phyloP scores from a whole-genome alignment of 1,140 invertebrate genomes.

The Drosophila subobscura region DNA sequence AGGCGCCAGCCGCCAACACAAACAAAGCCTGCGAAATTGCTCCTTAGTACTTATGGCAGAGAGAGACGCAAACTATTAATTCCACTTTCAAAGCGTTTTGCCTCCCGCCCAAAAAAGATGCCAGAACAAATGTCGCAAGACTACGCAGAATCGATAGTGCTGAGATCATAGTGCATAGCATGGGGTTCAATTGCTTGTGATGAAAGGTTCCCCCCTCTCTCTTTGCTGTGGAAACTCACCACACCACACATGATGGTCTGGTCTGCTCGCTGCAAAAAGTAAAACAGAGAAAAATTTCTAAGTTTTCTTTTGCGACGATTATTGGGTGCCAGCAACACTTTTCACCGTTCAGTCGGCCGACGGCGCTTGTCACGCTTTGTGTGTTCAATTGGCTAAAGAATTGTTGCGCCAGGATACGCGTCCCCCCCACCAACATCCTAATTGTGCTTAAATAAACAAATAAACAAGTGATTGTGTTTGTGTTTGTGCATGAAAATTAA shows the following conservation, averaged over 20 bases:
- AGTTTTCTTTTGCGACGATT: conserved; percentile 71
- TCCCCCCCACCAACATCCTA: conserved; percentile 1
- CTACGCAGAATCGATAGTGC: too few species aligned
- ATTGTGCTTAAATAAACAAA: conserved; percentile 43
- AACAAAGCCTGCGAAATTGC: conserved; percentile 42
- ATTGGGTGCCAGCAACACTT: conserved; percentile 49
- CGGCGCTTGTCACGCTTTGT: conserved; percentile 60
- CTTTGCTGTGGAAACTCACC: conserved; percentile 32
- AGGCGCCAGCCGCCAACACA: conserved; percentile 42
- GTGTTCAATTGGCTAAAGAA: conserved; percentile 34
- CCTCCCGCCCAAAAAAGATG: too few species aligned
- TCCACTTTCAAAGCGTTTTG: too few species aligned
- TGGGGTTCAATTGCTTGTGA: too few species aligned
- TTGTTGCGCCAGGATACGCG: conserved; percentile 20
- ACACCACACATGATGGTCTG: conserved; percentile 37
- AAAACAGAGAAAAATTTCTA: conserved; percentile 69
- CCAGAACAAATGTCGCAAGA: too few species aligned
- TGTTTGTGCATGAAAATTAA: conserved; percentile 26
- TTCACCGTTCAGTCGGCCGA: conserved; percentile 55
- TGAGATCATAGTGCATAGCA: too few species aligned
- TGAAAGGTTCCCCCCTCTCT: too few species aligned
- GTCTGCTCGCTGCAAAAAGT: conserved; percentile 44
- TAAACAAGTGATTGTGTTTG: conserved; percentile 26
- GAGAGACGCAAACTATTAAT: conserved; percentile 13
- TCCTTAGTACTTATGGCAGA: conserved; percentile 41